Evolutionary conservation across 2,888 invertebrate species (phyloP), one percentile per base, ranked within the genome.

Genomic region (Drosophila mayaguana): DNA sequence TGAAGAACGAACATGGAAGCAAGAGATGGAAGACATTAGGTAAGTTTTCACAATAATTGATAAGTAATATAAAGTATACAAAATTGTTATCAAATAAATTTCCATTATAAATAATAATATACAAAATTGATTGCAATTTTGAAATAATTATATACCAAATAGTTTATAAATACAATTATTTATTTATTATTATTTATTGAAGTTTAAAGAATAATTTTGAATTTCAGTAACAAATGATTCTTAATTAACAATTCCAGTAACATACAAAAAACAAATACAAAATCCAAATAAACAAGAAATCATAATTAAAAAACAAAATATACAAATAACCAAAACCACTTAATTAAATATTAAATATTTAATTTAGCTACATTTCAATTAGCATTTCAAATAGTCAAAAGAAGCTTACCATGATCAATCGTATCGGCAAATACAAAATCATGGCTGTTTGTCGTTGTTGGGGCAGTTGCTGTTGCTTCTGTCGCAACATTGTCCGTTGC

Each of bases 351-450:
- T 38, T 38, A 38, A 38, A 14, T 38, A 38, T 38, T 14, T 34
- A 2, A 34, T 34, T 34, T 34, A 34, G 34, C 36, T 63, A 46
- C 20, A 50, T 36, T 51, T 55, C 34, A 48, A 20, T 55, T 66
- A 28, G 48, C 54, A 48, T 55, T 25, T 14, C 22, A 54, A 34
- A 57, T 60, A 7, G 34, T 63, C 11, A 40, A 42, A 25, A 45
- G 25, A 4, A 28, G 59, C 69, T 79, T 89, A 92, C 92, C 92
- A 70, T 91, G 91, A 78, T 91, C 91, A 56, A 92, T 81, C 55
- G 92, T 89, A 78, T 90, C 90, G 64, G 89, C 89, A 80, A 91
- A 91, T 51, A 91, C 81, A 61, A 88, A 88, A 57, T 91, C 88
- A 60, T 87, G 84, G 42, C 46, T 63, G 16, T 70, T 51, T 51